Evolutionary conservation across 2,888 invertebrate species (phyloP).

Genomic region (Thyatira batis): DNA sequence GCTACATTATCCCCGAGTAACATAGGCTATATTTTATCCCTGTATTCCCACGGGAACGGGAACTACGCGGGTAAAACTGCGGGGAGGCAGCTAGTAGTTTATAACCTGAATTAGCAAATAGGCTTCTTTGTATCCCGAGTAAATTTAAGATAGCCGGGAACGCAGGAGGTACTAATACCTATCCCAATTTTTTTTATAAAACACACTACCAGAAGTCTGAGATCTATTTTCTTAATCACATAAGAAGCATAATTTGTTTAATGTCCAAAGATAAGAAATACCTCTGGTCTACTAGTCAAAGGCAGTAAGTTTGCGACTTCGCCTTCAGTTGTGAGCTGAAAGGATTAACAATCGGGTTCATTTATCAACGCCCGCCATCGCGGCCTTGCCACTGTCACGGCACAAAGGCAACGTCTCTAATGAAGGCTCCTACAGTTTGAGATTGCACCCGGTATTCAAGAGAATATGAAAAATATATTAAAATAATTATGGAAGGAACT

Average conservation of each 20-base stretch:
- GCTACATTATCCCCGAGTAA: too few relatives aligned
- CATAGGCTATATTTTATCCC: too few relatives aligned
- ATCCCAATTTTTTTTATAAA: too few relatives aligned
- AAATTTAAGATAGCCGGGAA: too few relatives aligned
- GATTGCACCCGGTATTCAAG: conserved; percentile 7
- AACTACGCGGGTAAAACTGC: too few relatives aligned
- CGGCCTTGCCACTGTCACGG: conserved; percentile 26
- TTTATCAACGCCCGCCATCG: conserved; percentile 36
- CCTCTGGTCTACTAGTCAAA: not conserved
- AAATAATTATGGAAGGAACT: not conserved
- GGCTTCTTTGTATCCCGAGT: too few relatives aligned
- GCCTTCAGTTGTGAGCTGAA: conserved; percentile 17
- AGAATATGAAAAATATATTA: not conserved
- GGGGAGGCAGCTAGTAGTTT: too few relatives aligned
- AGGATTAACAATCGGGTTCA: conserved; percentile 32
- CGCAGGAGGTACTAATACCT: too few relatives aligned
- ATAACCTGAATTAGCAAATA: too few relatives aligned
- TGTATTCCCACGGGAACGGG: too few relatives aligned
- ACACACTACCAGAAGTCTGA: too few relatives aligned
- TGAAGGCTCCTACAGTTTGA: conserved; percentile 25
- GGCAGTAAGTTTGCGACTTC: not conserved
- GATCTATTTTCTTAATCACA: too few relatives aligned
- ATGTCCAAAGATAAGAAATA: not conserved
- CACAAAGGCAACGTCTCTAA: conserved; percentile 36
- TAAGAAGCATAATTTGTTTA: not conserved